Percentiles rank a stretch among this genome's conserved stretches.
Evolutionary conservation across 1,140 invertebrate species (phyloP).

Genomic region (Cyclargus thomasi): DNA sequence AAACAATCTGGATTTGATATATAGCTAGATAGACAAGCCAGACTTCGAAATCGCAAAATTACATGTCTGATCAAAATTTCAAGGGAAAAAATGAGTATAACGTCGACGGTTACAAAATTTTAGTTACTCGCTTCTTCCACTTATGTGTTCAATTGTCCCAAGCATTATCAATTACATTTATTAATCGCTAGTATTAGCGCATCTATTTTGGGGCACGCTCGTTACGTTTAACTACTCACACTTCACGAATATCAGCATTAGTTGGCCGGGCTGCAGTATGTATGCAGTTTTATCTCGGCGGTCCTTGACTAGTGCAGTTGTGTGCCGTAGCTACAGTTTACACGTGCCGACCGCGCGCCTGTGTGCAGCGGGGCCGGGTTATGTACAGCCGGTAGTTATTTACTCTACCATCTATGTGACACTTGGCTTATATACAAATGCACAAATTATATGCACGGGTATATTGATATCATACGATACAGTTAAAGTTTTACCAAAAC

Average conservation of each 20-base stretch:
- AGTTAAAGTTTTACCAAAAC: too few species aligned
- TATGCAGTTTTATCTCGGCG: slow-evolving; percentile 29
- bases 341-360: slow-evolving; percentile 45
- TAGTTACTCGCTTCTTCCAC: background rate
- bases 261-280: background rate
- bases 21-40: too few species aligned
- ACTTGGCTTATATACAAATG: slow-evolving; percentile 38
- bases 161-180: background rate
- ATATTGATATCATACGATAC: slow-evolving; percentile 13
- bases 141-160: background rate
- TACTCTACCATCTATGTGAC: slow-evolving; percentile 36
- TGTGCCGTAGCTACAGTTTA: slow-evolving; percentile 49
- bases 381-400: slow-evolving; percentile 30
- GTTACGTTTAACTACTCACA: too few species aligned
- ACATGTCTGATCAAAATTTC: too few species aligned
- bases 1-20: too few species aligned
- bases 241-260: background rate
- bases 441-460: slow-evolving; percentile 12
- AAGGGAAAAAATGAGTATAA: too few species aligned
- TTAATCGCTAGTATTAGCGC: background rate
- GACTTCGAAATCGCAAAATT: too few species aligned
- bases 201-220: background rate
- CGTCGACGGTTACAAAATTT: too few species aligned
- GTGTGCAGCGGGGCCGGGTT: slow-evolving; percentile 34
- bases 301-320: slow-evolving; percentile 30